Percentiles rank a stretch among this genome's conserved stretches.
These are phyloP conservation scores for Dendrophyllia cribrosa DNA, from an alignment of 64 coral and sea anemone genomes.

Conservation along the genomic window DNA sequence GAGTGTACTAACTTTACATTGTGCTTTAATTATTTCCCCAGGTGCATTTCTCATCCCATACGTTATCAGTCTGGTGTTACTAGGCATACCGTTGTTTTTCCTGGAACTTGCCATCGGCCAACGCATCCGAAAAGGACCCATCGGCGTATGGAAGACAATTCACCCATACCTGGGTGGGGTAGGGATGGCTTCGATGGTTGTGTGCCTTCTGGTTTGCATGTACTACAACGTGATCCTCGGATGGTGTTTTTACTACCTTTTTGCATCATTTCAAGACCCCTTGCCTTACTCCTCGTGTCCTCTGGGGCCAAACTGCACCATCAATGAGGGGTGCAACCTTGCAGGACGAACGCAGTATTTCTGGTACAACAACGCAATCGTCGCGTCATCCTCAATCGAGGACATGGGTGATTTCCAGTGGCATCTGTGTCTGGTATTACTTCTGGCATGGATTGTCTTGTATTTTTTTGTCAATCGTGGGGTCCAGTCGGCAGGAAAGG, in stretches of 20 bases:
- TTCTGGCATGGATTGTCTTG: conserved; percentile 69
- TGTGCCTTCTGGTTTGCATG: conserved; percentile 62
- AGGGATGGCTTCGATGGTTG: conserved; percentile 67
- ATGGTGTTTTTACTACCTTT: conserved; percentile 79
- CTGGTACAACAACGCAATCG: conserved; percentile 78
- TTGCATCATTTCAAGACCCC: conserved; percentile 71
- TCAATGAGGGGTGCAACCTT: conserved; percentile 36
- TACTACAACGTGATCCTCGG: conserved; percentile 85
- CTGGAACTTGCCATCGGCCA: conserved; percentile 85
- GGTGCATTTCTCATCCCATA: conserved; percentile 85
- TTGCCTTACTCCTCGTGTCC: conserved; percentile 76
- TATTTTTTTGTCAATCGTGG: conserved; percentile 76
- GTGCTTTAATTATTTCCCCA: conserved; percentile 6
- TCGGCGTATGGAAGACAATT: conserved; percentile 84
- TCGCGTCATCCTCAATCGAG: conserved; percentile 57
- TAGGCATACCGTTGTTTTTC: conserved; percentile 83
- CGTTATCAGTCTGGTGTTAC: conserved; percentile 51
- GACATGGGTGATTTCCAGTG: conserved; percentile 67
- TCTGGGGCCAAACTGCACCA: conserved; percentile 30
- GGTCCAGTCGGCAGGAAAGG: conserved; percentile 79
- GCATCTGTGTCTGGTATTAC: conserved; percentile 65
- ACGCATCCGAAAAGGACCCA: conserved; percentile 85
- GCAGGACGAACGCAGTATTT: conserved; percentile 78
- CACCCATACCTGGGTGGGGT: conserved; percentile 83
- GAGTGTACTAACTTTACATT: too few species aligned